phyloP scores from a whole-genome alignment of 2,797 vertebrate genomes.

The Lutjanus argentimaculatus region DNA sequence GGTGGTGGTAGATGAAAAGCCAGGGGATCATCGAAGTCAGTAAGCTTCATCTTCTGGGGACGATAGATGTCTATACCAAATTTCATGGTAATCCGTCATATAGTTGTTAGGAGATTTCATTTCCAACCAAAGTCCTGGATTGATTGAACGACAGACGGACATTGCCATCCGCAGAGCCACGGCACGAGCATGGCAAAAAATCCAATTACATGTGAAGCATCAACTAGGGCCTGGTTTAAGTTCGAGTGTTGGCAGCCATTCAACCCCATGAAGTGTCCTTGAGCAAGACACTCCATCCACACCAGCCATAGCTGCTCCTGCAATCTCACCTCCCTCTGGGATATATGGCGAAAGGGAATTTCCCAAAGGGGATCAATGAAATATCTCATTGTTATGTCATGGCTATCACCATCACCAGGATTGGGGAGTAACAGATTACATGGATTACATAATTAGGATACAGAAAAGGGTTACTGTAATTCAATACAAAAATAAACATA shows the following conservation, averaged over 20 bases:
- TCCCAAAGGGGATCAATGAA: slow-evolving; percentile 32
- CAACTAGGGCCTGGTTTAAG: neutral
- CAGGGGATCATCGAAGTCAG: no score
- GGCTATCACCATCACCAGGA: slow-evolving; percentile 11
- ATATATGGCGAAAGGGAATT: slow-evolving; percentile 13
- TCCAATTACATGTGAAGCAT: slow-evolving; percentile 1
- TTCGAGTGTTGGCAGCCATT: neutral
- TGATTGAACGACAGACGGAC: neutral
- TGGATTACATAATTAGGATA: no score
- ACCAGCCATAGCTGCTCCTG: neutral
- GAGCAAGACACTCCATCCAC: neutral
- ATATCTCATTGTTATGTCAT: slow-evolving; percentile 6
- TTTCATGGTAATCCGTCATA: no score
- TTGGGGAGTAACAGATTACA: no score
- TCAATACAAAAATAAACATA: no score
- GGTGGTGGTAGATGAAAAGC: no score
- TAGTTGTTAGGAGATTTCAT: no score
- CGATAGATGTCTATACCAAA: no score
- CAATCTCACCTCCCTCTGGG: slow-evolving; percentile 2
- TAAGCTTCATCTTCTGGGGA: no score
- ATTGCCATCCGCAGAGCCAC: neutral
- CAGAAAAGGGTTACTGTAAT: no score
- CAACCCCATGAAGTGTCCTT: neutral
- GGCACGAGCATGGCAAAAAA: neutral
- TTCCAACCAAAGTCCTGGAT: neutral